Evolutionary conservation across 2,797 vertebrate genomes (phyloP), one percentile per base, ranked within the genome.

Genomic region (Sylvia borin): DNA sequence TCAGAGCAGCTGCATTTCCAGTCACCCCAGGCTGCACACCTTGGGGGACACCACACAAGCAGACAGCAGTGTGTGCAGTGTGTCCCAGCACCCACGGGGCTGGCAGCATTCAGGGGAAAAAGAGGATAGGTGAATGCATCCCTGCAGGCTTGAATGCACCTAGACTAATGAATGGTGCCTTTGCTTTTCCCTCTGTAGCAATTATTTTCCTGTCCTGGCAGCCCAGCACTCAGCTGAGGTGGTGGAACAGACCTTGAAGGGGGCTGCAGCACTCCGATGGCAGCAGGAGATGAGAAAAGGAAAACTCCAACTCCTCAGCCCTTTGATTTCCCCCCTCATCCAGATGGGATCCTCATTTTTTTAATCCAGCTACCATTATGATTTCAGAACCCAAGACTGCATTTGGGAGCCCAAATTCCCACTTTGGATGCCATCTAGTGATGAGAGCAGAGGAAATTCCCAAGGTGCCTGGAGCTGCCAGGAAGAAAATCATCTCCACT

Each of bases 361-460:
- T 42, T 2, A 24, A 80, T 62, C 32, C 65, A 40, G n/a, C 16
- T 72, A 9, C 34, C 42, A 5, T 29, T 34, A 18, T 1, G 2
- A 66, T 73, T 72, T 47, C 43, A 75, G 45, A 81, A 55, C 9
- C 47, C 77, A 53, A 64, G 38, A 71, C 18, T 42, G 42, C 11
- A 5, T 54, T 43, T 5, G 3, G 31, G 22, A 92, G 31, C 55
- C 64, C 57, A 70, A 16, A 84, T 53, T 54, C 18, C 54, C 80
- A 21, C 34, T 88, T 50, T 85, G 86, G 71, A 36, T 95, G 93
- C 87, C 85, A 93, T 51, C 96, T 96, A 96, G 95, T 79, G 87
- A 40, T 55, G 88, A 93, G 71, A 78, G 65, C 10, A n/a, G 84
- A 85, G 74, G 19, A 61, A 31, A 53, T 72, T 84, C 6, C 0